Conservation (phyloP, 2,888 invertebrate species). For the Didymodactylos carnosus region DNA sequence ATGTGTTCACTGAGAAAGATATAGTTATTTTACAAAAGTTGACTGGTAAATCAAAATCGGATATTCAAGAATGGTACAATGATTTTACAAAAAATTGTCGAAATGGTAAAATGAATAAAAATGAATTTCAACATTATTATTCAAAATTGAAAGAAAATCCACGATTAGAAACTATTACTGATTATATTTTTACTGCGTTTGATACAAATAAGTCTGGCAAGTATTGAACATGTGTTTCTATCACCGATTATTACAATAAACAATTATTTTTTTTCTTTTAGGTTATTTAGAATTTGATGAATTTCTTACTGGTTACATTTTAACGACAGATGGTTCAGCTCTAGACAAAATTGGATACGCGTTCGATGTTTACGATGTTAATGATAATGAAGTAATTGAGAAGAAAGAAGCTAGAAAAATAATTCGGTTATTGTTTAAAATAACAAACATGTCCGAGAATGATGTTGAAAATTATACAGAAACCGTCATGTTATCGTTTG, state of each 20-base stretch:
- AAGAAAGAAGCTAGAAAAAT: background rate
- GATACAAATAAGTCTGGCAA: background rate
- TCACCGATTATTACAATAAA: background rate
- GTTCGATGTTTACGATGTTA: background rate
- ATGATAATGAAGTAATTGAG: background rate
- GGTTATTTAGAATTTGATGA: conserved; percentile 9
- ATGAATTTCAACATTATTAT: background rate
- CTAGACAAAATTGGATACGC: background rate
- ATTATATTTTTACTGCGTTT: background rate
- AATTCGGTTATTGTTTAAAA: background rate
- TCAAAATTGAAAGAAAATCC: background rate
- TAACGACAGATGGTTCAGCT: background rate
- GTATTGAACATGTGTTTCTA: background rate
- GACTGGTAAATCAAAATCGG: background rate
- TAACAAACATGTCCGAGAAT: background rate
- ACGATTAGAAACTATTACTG: background rate
- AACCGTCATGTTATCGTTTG: background rate
- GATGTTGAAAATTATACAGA: background rate
- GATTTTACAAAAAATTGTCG: background rate
- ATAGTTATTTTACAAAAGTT: background rate
- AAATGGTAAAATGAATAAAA: background rate
- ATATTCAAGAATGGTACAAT: background rate
- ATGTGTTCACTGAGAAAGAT: background rate
- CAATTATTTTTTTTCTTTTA: background rate
- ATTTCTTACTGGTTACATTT: background rate